Evolutionary conservation across 2,113 vertebrate species (phyloP), one percentile per base, ranked within the genome.

Genomic region (Marmota flaviventris): DNA sequence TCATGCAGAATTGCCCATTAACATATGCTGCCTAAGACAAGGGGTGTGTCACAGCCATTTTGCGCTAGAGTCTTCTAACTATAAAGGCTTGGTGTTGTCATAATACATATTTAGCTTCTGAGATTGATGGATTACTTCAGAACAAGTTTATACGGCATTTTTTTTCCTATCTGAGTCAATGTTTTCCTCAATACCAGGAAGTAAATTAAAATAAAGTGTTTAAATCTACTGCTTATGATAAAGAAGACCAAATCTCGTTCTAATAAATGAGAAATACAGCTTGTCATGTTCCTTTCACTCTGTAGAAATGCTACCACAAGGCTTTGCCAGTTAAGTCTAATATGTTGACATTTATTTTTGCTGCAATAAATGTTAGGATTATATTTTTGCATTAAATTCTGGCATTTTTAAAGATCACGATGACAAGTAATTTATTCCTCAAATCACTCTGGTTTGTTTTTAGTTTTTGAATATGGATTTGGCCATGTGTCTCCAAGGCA

Each of bases 331-430:
- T 99, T 99, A 98, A 98, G 98, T 98, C 98, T 99, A 99, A 99
- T 98, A 98, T 98, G 98, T 98, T 99, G 99, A 98, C 98, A 99
- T 99, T 99, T 99, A 98, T 99, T 99, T 99, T 99, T 98, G 97
- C 98, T 98, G 98, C 98, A 99, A 98, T 99, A 98, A 99, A 98
- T 99, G 99, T 98, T 99, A 98, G 98, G 98, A 99, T 99, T 99
- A 99, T 99, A 99, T 98, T 98, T 99, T 99, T 99, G 98, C 98
- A 98, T 99, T 99, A 99, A 99, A 98, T 98, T 98, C 97, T 99
- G 98, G 98, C 98, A 98, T 98, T 99, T 99, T 99, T 98, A 99
- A 99, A 99, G 98, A 99, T 99, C 98, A 99, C 81, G 29, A 97
- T 98, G 99, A 99, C 99, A 99, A 99, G 98, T 98, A 98, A 99